phyloP scores from a whole-genome alignment of 2,113 vertebrate species.

The Mohoua ochrocephala region DNA sequence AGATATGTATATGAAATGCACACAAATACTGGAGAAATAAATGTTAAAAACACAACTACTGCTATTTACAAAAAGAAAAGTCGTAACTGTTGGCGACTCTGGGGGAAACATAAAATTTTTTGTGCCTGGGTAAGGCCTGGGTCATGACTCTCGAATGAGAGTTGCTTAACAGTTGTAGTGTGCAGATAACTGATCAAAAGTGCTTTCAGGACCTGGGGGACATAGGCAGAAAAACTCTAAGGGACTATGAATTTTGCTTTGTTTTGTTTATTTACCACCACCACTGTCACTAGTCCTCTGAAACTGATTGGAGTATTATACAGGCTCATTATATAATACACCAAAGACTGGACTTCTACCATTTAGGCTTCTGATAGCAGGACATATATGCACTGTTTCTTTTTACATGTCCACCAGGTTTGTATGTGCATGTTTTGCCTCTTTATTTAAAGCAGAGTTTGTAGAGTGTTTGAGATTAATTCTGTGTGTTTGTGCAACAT shows the following conservation, averaged over 20 bases:
- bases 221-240: neutral
- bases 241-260: fast-evolving
- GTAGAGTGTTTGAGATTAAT: neutral
- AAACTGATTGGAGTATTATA: neutral
- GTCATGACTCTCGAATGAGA: neutral
- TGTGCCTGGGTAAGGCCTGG: neutral
- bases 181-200: neutral
- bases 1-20: neutral
- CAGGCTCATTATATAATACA: neutral
- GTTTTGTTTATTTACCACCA: neutral
- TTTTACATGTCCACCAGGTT: neutral
- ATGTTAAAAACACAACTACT: fast-evolving
- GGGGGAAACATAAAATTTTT: neutral
- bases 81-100: neutral
- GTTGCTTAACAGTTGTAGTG: neutral
- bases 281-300: neutral
- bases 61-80: neutral
- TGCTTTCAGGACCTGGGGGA: neutral
- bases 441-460: neutral
- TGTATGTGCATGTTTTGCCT: neutral
- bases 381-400: neutral
- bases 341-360: neutral
- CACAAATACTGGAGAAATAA: neutral
- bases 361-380: neutral
- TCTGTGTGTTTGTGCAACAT: neutral